Evolutionary conservation across 2,888 invertebrate species (phyloP), one percentile per base, ranked within the genome.

Genomic region (Matsumyia berberina): DNA sequence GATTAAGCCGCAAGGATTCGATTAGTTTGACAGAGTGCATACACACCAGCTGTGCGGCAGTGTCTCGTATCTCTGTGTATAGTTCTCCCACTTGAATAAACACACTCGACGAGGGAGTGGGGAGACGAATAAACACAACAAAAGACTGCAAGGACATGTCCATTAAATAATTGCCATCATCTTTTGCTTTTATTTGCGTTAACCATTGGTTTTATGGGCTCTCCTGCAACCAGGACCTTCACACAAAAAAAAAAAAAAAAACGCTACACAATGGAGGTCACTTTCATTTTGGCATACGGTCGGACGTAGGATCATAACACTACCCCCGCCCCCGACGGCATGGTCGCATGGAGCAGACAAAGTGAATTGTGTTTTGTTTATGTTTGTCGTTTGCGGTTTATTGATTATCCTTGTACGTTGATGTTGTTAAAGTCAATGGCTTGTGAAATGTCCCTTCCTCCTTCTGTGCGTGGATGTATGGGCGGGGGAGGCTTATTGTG

Each of bases 151-250:
- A 37, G 55, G 33, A 69, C 51, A 64, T 69, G 58, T 9, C 64
- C 70, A 77, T 77, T 77, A 82, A 77, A 82, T 82, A 76, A 82
- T 77, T 82, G 81, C 77, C 70, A 76, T 77, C 62, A 66, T 70
- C 77, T 64, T 64, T 81, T 57, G 69, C 49, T 74, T 74, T 58
- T 69, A 58, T 79, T 72, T 64, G 39, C 57, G 53, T 78, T 42
- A 62, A 73, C 62, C 62, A 64, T 17, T 53, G 62, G 62, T 62
- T 73, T 73, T 64, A 73, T 73, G 55, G 42, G 19, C 31, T 35
- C 31, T 35, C 15, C 9, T 67, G 39, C 29, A 51, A 44, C 35
- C 1, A 35, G 42, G 42, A 33, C 60, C 31, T 51, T 35, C 42
- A 19, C 19, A 42, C 39, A 39, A 12, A 33, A 8, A 24, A 67